Conservation (phyloP, 2,797 vertebrate species). For the Aeoliscus strigatus region DNA sequence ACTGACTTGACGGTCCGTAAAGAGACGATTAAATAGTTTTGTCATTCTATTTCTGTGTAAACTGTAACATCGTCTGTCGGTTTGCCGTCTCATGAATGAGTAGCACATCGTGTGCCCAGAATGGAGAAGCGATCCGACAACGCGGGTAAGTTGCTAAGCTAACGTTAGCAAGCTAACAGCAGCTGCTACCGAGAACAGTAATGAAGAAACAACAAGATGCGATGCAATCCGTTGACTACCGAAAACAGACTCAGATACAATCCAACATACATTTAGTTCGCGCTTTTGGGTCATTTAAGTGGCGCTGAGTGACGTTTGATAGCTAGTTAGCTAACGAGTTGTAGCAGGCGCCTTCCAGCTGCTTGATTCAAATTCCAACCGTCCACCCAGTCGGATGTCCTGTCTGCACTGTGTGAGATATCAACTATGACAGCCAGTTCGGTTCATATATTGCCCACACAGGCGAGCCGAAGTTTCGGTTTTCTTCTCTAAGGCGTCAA, state of each 20-base stretch:
- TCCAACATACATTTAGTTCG: accelerated
- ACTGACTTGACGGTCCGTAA: conserved; percentile 65
- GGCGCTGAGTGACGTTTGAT: neutral
- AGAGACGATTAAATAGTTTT: conserved; percentile 44
- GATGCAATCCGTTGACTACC: conserved; percentile 2
- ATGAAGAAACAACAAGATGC: conserved; percentile 24
- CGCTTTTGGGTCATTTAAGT: neutral
- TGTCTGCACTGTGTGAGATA: neutral
- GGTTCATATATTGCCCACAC: accelerated
- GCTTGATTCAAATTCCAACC: too few relatives aligned
- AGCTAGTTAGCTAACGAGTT: conserved; percentile 1
- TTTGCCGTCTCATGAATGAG: conserved; percentile 7
- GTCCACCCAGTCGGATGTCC: conserved; percentile 10
- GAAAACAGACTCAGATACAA: accelerated
- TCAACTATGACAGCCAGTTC: accelerated
- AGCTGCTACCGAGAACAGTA: conserved; percentile 22
- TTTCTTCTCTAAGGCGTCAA: conserved; percentile 1
- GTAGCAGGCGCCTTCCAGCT: neutral
- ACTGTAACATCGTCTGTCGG: accelerated
- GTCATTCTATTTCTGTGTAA: conserved; percentile 5
- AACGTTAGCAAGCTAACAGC: conserved; percentile 44
- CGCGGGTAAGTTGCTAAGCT: conserved; percentile 64
- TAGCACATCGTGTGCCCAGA: neutral
- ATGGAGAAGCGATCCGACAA: conserved; percentile 59
- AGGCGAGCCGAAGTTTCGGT: conserved; percentile 2